Base-by-base conservation (phyloP, 2,113 vertebrate species). In the Camelus bactrianus region DNA sequence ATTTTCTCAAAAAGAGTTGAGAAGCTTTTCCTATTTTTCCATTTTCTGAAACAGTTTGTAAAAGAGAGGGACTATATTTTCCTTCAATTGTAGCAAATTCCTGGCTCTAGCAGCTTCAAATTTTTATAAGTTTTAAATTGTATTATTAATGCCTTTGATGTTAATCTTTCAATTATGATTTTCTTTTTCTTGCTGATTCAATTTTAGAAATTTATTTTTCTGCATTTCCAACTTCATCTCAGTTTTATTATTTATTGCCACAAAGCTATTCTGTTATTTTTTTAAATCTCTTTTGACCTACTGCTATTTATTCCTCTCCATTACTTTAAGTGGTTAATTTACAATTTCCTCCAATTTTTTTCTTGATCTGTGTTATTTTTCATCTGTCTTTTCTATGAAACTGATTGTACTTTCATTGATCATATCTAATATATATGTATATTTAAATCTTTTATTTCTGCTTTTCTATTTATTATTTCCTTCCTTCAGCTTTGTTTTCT, bases 391-490 rank as follows among this genome's bases (percentile, higher is more conserved):
- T 67, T 72, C 73, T 77, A n/a, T 24, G 26, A 93, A 46, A 93
- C 13, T 54, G 1, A 22, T 67, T 20, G 24, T 65, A 17, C 8
- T 85, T 95, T 95, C 72, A 58, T 38, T 77, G 9, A 65, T 14
- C 8, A 28, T 75, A 28, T 86, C 8, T 48, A 52, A 60, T 54
- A 75, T 7, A 32, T 10, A 56, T 32, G 4, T 20, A 60, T 75
- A 35, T 84, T 54, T 5, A 16, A 56, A 46, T 24, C 38, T 83
- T 38, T 60, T 46, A 65, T 88, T 54, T 88, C 12, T 80, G 16
- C 4, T 80, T 95, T 94, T 52, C 35, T 77, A 32, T 42, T 94
- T 76, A 73, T 64, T 64, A 64, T 89, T 89, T 89, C 9, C n/a
- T 42, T 79, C 7, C 14, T 85, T 89, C 48, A 38, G 60, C 32